These are phyloP conservation scores for Leptopilina syphax DNA, from an alignment of 2,888 invertebrate species.

Conservation along the genomic window DNA sequence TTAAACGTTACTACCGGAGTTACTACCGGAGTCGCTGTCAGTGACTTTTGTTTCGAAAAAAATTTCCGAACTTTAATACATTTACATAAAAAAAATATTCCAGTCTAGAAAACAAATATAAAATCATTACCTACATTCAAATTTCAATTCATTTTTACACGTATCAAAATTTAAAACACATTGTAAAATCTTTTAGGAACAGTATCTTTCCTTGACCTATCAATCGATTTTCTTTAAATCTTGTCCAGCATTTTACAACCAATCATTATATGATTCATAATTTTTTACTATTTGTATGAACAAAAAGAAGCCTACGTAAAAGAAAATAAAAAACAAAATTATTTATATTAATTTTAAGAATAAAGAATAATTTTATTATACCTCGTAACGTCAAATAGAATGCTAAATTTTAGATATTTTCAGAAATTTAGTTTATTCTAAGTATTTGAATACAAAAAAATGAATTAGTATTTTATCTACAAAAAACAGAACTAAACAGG, in stretches of 20 bases:
- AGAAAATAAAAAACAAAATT: not conserved
- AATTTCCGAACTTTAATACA: not conserved
- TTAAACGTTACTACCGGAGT: slow-evolving; percentile 17
- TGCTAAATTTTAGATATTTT: too few species aligned
- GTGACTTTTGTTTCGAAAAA: not conserved
- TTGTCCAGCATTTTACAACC: not conserved
- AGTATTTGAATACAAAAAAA: too few species aligned
- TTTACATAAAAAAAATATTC: not conserved
- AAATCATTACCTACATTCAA: not conserved
- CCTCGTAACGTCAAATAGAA: too few species aligned
- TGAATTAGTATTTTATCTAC: too few species aligned
- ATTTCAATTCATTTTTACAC: slow-evolving; percentile 12
- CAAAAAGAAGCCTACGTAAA: not conserved
- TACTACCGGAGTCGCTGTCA: not conserved
- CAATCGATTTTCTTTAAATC: slow-evolving; percentile 35
- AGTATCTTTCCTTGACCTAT: slow-evolving; percentile 36
- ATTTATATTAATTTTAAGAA: not conserved
- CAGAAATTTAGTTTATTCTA: too few species aligned
- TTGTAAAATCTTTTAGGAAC: slow-evolving; percentile 33
- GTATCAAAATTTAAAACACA: slow-evolving; percentile 24
- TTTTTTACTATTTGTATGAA: not conserved
- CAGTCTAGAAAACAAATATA: not conserved
- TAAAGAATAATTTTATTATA: too few species aligned
- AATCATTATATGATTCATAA: slow-evolving; percentile 1
- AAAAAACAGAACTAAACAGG: too few species aligned